A percentile compares a stretch with the other conserved stretches of the same genome.
phyloP scores from a whole-genome alignment of 1,140 invertebrate genomes.

The Tetraneura akinire region DNA sequence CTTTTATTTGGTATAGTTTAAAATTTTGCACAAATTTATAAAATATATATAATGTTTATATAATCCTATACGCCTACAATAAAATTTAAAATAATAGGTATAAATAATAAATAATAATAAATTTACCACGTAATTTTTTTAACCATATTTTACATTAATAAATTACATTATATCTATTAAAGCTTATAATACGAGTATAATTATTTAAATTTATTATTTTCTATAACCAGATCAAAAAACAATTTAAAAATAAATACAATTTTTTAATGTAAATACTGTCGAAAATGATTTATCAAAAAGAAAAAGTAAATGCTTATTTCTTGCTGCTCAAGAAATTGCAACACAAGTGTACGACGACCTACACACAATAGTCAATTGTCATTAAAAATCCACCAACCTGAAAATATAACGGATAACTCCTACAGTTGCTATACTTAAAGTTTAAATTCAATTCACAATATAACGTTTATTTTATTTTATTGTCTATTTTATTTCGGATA shows the following conservation, averaged over 20 bases:
- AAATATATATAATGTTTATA: too few relatives aligned
- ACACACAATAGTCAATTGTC: slow-evolving; percentile 22
- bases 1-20: too few relatives aligned
- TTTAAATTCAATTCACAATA: slow-evolving; percentile 17
- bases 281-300: not conserved
- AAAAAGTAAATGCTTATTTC: too few relatives aligned
- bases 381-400: slow-evolving; percentile 36
- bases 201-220: not conserved
- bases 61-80: too few relatives aligned
- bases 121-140: too few relatives aligned
- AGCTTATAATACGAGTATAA: too few relatives aligned
- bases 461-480: not conserved
- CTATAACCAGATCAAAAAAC: not conserved
- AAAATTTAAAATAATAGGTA: too few relatives aligned
- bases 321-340: not conserved
- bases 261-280: not conserved
- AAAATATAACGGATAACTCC: slow-evolving; percentile 39
- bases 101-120: too few relatives aligned
- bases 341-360: not conserved
- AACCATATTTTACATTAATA: too few relatives aligned
- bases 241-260: not conserved
- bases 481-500: slow-evolving; percentile 31
- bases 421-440: slow-evolving; percentile 11
- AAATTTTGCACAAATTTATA: too few relatives aligned
- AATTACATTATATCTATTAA: too few relatives aligned